Evolutionary conservation across 2,888 invertebrate genomes (phyloP).

Genomic region (Stenolophus ochropezus): DNA sequence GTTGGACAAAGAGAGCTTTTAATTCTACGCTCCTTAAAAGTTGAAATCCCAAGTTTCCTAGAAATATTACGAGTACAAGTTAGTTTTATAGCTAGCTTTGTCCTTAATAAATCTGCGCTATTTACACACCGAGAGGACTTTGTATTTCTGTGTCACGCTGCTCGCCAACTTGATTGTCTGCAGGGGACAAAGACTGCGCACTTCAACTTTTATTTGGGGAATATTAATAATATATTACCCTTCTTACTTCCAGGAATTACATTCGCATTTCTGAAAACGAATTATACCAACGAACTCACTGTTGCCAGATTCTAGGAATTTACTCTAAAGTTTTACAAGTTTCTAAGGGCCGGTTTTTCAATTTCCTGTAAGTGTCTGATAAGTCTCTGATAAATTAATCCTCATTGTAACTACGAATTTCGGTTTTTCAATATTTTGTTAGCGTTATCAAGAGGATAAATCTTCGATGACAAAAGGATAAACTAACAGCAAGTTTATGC

Average conservation of each 20-base stretch:
- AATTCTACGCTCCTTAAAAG: slow-evolving; percentile 30
- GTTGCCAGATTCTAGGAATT: too few relatives aligned
- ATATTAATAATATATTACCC: slow-evolving; percentile 2
- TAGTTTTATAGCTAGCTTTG: slow-evolving; percentile 34
- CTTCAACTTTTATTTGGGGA: background rate
- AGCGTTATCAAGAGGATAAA: too few relatives aligned
- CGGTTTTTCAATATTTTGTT: too few relatives aligned
- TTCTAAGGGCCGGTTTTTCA: too few relatives aligned
- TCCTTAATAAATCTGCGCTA: slow-evolving; percentile 39
- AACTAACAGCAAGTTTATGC: too few relatives aligned
- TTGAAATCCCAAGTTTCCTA: slow-evolving; percentile 32
- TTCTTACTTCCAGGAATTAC: background rate
- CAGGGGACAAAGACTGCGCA: background rate
- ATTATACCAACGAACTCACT: too few relatives aligned
- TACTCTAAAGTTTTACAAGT: too few relatives aligned
- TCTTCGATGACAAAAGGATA: too few relatives aligned
- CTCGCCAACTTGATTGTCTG: background rate
- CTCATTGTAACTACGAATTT: too few relatives aligned
- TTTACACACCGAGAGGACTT: slow-evolving; percentile 27
- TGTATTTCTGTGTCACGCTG: slow-evolving; percentile 11
- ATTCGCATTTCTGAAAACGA: background rate
- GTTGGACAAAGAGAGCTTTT: slow-evolving; percentile 16
- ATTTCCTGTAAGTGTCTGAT: too few relatives aligned
- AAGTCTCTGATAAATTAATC: too few relatives aligned
- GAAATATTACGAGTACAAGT: slow-evolving; percentile 40